Evolutionary conservation across 2,113 vertebrate species (phyloP), one percentile per base, ranked within the genome.

Genomic region (Pteruthius melanotis): DNA sequence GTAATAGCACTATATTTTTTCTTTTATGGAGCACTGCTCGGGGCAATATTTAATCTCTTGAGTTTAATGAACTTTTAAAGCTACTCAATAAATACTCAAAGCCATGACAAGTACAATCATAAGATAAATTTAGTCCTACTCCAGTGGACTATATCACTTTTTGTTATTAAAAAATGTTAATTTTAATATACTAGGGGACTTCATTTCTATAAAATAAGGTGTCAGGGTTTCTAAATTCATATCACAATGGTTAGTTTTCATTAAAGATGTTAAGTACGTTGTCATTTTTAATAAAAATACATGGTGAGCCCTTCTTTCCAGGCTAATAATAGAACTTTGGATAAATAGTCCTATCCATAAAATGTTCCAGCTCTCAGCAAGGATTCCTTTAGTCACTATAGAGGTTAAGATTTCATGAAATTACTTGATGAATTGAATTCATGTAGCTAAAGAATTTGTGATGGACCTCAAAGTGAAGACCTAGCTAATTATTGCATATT

Each of bases 51-150:
- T 98, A 97, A 98, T 98, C 98, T 98, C 97, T 93, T 65, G 96
- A 97, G 97, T 97, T 98, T 98, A 98, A 98, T 98, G 98, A 98
- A 98, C 98, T 98, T 98, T 97, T 97, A 97, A 98, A 98, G 97
- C 97, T 95, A 97, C 97, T 98, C 97, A 77, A 97, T 98, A 98
- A 98, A 98, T 97, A 98, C 97, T 97, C 89, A 92, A 90, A 94
- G 94, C 97, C 72, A 33, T 95, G 98, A 97, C 97, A 97, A 97
- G 97, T 95, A 69, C 96, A 85, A 97, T 96, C 97, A 82, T 69
- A 94, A 97, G 97, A 97, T 97, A 97, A 98, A 97, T 96, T 96
- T 96, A 94, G 94, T 71, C 82, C 87, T 83, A 90, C 95, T 97
- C 87, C 97, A 95, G 83, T 39, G 33, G 97, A 90, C 97, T 96